phyloP scores from a whole-genome alignment of 2,113 vertebrate species.

The Potamarius usumacintae region DNA sequence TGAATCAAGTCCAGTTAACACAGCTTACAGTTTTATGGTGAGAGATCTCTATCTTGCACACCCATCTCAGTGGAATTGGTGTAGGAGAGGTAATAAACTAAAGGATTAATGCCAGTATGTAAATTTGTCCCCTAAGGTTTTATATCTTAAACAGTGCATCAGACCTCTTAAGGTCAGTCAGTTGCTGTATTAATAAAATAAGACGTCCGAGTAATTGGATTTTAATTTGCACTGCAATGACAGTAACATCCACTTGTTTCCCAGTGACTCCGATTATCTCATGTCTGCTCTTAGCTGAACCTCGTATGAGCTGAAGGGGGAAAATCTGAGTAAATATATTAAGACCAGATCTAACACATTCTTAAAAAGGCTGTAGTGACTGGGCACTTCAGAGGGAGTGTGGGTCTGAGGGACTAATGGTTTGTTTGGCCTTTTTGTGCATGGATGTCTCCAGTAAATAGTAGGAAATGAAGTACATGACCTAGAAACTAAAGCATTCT shows the following conservation, averaged over 20 bases:
- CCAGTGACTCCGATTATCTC: neutral
- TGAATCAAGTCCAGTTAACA: neutral
- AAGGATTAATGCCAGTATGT: neutral
- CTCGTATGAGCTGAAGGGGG: neutral
- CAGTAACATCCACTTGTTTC: neutral
- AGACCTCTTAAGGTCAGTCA: neutral
- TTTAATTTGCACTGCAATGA: neutral
- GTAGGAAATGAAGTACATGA: neutral
- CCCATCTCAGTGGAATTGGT: neutral
- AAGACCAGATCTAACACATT: neutral
- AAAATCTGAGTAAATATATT: constrained; percentile 6
- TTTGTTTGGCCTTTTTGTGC: neutral
- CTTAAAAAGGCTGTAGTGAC: neutral
- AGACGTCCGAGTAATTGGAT: neutral
- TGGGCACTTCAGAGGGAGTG: neutral
- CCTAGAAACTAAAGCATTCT: neutral
- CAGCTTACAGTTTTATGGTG: neutral
- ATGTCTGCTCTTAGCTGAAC: constrained; percentile 8
- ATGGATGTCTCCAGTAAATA: neutral
- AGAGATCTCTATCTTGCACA: neutral
- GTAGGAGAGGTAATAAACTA: neutral
- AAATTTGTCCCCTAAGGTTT: neutral
- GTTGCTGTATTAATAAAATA: neutral
- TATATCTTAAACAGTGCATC: neutral
- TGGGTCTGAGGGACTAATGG: neutral